A percentile compares a stretch with the other conserved stretches of the same genome.
Conservation (phyloP, 2,797 vertebrate species). For the Austrolebias charrua region DNA sequence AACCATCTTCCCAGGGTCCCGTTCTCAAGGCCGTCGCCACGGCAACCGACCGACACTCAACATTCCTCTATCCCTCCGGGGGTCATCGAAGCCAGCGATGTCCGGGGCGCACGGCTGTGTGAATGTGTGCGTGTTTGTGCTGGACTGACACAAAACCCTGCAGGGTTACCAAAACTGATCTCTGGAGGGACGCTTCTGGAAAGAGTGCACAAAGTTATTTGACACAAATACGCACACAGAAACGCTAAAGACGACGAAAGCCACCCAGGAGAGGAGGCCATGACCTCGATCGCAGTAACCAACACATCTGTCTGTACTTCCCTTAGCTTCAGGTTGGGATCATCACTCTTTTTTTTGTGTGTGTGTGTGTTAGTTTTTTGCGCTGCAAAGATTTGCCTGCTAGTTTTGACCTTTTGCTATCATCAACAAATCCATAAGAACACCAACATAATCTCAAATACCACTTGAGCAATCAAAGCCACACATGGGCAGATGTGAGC, state of each 20-base stretch:
- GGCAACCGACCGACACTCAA: conserved; percentile 69
- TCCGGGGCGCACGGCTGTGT: conserved; percentile 42
- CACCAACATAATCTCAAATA: neutral
- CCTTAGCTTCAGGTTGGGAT: conserved; percentile 29
- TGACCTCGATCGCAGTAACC: conserved; percentile 45
- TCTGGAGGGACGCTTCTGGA: conserved; percentile 31
- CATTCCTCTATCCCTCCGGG: conserved; percentile 71
- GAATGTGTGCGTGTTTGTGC: conserved; percentile 14
- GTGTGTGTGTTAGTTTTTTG: neutral
- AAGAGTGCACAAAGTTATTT: conserved; percentile 6
- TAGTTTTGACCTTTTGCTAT: neutral
- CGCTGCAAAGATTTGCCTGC: neutral
- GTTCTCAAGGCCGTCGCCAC: conserved; percentile 70
- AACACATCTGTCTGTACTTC: conserved; percentile 59
- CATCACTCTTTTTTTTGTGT: conserved; percentile 13
- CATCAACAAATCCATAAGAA: neutral
- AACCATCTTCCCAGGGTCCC: conserved; percentile 75
- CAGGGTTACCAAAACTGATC: conserved; percentile 41
- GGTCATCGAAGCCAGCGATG: conserved; percentile 54
- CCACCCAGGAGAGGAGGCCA: conserved; percentile 41
- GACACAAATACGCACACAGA: conserved; percentile 26
- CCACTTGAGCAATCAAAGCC: neutral
- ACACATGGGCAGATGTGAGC: neutral
- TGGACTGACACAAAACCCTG: conserved; percentile 36
- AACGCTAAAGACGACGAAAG: conserved; percentile 21